A percentile compares a stretch with the other conserved stretches of the same genome.
Conservation (phyloP, 2,797 vertebrate genomes). For the Myotis findleyi region DNA sequence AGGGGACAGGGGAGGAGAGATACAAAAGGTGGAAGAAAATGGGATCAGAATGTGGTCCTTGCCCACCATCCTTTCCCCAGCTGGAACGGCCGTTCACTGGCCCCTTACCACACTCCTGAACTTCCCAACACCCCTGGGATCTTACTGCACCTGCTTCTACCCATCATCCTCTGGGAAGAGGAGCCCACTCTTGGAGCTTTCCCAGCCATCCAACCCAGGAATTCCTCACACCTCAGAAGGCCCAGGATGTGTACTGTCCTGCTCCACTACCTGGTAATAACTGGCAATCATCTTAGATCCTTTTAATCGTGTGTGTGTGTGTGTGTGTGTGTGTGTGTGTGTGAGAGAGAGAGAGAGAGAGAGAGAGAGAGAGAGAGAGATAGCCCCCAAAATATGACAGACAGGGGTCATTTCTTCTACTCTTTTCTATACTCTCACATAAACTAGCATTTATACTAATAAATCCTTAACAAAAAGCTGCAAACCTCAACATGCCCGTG, state of each 20-base stretch:
- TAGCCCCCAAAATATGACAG: background rate
- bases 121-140: too few species aligned
- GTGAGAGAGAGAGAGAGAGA: background rate
- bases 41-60: background rate
- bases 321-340: background rate
- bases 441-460: background rate
- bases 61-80: background rate
- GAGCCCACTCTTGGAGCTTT: background rate
- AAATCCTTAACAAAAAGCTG: background rate
- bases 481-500: background rate
- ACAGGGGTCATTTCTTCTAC: background rate
- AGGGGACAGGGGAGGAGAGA: background rate
- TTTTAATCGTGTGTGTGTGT: background rate
- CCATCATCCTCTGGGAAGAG: background rate
- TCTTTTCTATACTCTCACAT: background rate
- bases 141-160: background rate
- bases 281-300: fast-evolving
- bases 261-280: background rate
- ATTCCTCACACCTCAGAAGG: background rate
- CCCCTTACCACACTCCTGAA: background rate
- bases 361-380: background rate
- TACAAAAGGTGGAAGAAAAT: background rate
- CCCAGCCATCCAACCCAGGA: background rate
- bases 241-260: too few species aligned
- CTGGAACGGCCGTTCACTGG: background rate